phyloP scores from a whole-genome alignment of 2,888 invertebrate species.

The Cosmorhoe ocellata region DNA sequence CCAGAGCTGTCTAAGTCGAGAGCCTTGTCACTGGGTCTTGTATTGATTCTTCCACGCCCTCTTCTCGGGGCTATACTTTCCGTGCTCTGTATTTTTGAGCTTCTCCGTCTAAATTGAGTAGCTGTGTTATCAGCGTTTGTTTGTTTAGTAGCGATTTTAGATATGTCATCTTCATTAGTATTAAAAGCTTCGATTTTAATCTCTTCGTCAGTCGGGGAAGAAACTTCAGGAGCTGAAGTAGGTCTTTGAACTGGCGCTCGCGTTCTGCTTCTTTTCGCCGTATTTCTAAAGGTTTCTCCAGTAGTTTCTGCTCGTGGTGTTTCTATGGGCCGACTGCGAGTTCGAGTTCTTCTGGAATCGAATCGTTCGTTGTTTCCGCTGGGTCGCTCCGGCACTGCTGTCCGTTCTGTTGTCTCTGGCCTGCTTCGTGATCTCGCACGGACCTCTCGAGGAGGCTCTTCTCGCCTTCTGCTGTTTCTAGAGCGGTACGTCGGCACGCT shows the following conservation, averaged over 20 bases:
- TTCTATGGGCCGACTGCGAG: constrained; percentile 55
- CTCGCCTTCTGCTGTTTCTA: constrained; percentile 57
- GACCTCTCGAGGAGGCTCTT: constrained; percentile 51
- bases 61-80: constrained; percentile 47
- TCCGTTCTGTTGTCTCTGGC: constrained; percentile 36
- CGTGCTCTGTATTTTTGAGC: constrained; percentile 45
- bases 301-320: constrained; percentile 46
- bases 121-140: constrained; percentile 36
- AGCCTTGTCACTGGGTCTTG: constrained; percentile 52
- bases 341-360: constrained; percentile 67
- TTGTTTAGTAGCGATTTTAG: constrained; percentile 50
- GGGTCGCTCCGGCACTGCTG: constrained; percentile 43
- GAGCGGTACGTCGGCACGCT: constrained; percentile 55
- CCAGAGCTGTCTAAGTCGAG: constrained; percentile 64
- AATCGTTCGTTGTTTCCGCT: constrained; percentile 63
- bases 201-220: constrained; percentile 51
- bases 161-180: constrained; percentile 53
- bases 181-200: constrained; percentile 58
- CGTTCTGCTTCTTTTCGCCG: constrained; percentile 48
- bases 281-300: constrained; percentile 46
- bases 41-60: constrained; percentile 55
- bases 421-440: constrained; percentile 59
- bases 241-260: constrained; percentile 43
- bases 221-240: constrained; percentile 44
- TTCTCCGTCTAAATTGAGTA: constrained; percentile 58